These are phyloP conservation scores for Labeo catla DNA, from an alignment of 2,113 vertebrate genomes.

Conservation along the genomic window DNA sequence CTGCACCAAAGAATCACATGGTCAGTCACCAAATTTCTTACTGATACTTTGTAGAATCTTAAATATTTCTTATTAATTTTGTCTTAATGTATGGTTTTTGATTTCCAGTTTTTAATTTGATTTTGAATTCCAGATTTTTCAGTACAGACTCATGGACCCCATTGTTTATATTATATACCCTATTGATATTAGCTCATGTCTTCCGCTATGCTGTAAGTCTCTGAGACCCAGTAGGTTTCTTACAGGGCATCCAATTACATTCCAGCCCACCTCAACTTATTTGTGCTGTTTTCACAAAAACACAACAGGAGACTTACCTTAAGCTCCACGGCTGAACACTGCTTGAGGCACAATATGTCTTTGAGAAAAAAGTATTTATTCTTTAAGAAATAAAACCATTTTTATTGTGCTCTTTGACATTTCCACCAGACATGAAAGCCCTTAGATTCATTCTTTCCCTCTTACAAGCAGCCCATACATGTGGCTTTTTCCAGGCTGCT, in stretches of 20 bases:
- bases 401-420: slow-evolving; percentile 67
- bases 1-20: neutral
- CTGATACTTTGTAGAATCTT: neutral
- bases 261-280: neutral
- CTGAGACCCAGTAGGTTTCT: neutral
- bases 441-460: slow-evolving; percentile 49
- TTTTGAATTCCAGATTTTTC: neutral
- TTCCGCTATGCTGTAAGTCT: neutral
- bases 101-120: neutral
- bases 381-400: slow-evolving; percentile 54
- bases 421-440: slow-evolving; percentile 62
- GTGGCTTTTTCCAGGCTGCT: slow-evolving; percentile 40
- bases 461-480: slow-evolving; percentile 34
- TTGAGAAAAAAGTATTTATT: slow-evolving; percentile 49
- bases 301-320: slow-evolving; percentile 11
- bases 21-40: neutral
- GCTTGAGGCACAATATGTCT: slow-evolving; percentile 14
- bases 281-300: neutral
- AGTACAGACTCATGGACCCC: neutral
- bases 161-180: neutral
- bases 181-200: neutral
- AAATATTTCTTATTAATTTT: neutral
- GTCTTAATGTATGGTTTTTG: neutral
- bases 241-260: neutral
- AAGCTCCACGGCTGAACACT: neutral